phyloP scores from a whole-genome alignment of 2,113 vertebrate genomes.

The Scortum barcoo region DNA sequence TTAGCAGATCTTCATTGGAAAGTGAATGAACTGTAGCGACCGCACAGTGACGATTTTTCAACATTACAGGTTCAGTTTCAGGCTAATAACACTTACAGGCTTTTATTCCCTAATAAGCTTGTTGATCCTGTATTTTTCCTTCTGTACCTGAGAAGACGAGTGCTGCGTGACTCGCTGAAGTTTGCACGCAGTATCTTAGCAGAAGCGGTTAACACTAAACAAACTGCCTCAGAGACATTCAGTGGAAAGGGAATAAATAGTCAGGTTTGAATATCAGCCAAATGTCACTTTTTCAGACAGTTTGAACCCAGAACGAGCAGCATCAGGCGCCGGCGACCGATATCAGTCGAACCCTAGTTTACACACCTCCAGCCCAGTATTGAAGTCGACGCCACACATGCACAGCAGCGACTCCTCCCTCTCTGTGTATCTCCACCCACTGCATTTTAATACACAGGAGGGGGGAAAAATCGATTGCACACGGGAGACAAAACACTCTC shows the following conservation, averaged over 20 bases:
- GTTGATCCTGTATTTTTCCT: not conserved
- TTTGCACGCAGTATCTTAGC: too few relatives aligned
- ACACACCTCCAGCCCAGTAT: slow-evolving; percentile 45
- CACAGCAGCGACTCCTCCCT: not conserved
- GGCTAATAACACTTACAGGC: not conserved
- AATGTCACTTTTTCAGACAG: not conserved
- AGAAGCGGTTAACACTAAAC: not conserved
- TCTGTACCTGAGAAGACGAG: too few relatives aligned
- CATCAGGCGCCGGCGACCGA: not conserved
- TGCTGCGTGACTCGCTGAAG: not conserved
- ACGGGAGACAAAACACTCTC: slow-evolving; percentile 38
- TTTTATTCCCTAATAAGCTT: not conserved
- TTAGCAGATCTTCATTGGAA: not conserved
- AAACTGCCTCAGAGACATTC: not conserved
- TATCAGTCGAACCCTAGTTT: slow-evolving; percentile 53
- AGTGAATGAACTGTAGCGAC: not conserved
- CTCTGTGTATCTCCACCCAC: not conserved
- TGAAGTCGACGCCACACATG: slow-evolving; percentile 31
- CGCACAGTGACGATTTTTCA: too few relatives aligned
- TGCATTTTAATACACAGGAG: slow-evolving; percentile 33
- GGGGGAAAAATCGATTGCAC: slow-evolving; percentile 13
- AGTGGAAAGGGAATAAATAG: not conserved
- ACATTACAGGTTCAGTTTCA: not conserved
- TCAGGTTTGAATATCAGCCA: not conserved
- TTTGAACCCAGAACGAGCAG: not conserved